A percentile compares a stretch with the other conserved stretches of the same genome.
phyloP scores from a whole-genome alignment of 2,888 invertebrate genomes.

The Macrosoma leucophasiata region DNA sequence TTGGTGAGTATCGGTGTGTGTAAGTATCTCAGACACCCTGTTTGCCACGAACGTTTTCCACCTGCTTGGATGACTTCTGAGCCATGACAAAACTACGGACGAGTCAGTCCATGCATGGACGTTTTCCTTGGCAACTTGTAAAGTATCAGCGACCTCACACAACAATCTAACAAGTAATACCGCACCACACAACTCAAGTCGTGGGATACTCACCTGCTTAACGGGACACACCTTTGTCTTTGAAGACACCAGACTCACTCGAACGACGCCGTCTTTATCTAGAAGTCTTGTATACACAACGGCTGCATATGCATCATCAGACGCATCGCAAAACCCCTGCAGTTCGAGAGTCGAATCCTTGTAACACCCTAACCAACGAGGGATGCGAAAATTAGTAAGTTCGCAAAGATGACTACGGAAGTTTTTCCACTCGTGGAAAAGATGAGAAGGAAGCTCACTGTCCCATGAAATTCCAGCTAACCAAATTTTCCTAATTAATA shows the following conservation, averaged over 20 bases:
- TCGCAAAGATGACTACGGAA: background rate
- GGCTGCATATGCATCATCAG: too few relatives aligned
- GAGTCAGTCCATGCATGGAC: conserved; percentile 23
- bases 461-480: too few relatives aligned
- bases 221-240: conserved; percentile 1
- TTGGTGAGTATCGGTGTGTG: too few relatives aligned
- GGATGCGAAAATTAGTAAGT: conserved; percentile 2
- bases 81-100: conserved; percentile 21
- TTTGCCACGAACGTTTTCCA: conserved; percentile 30
- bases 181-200: background rate
- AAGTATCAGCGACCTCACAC: background rate
- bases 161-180: background rate
- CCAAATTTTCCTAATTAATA: conserved; percentile 7
- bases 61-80: conserved; percentile 18
- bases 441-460: too few relatives aligned
- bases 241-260: background rate
- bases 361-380: background rate
- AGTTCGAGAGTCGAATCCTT: background rate
- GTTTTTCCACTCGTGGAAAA: background rate
- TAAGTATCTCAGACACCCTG: conserved; percentile 25
- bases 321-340: too few relatives aligned
- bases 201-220: too few relatives aligned
- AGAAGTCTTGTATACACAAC: conserved; percentile 1
- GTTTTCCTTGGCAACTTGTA: background rate
- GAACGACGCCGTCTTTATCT: background rate